Conservation (phyloP, 1,140 invertebrate genomes). For the Philopotamus ludificatus region DNA sequence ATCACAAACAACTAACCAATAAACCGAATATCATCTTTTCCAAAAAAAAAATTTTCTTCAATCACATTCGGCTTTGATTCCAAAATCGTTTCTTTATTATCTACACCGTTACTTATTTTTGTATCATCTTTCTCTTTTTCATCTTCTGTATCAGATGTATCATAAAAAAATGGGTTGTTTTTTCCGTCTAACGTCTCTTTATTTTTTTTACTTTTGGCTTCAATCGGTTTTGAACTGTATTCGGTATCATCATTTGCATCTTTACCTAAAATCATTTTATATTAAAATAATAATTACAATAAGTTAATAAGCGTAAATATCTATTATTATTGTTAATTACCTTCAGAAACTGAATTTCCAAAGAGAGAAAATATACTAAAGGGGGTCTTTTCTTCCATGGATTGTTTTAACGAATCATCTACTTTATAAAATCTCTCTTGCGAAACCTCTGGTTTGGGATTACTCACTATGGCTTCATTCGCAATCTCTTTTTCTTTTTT, state of each 20-base stretch:
- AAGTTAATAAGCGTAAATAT: no score
- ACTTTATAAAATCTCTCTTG: conserved; percentile 65
- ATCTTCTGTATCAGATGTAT: conserved; percentile 61
- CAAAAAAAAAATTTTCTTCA: conserved; percentile 60
- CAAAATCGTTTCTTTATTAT: conserved; percentile 44
- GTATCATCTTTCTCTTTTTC: conserved; percentile 47
- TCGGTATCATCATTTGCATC: conserved; percentile 39
- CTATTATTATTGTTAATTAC: no score
- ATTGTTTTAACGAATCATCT: conserved; percentile 58
- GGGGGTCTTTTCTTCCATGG: conserved; percentile 52
- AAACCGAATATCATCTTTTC: conserved; percentile 55
- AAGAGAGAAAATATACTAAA: conserved; percentile 63
- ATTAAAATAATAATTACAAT: conserved; percentile 21
- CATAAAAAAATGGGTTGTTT: conserved; percentile 62
- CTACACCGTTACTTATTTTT: conserved; percentile 28
- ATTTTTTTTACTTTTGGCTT: conserved; percentile 46
- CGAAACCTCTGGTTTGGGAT: conserved; percentile 52
- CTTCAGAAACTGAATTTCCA: conserved; percentile 47
- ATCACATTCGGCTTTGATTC: conserved; percentile 45
- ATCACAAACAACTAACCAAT: conserved; percentile 50
- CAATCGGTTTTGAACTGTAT: conserved; percentile 43
- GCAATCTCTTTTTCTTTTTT: conserved; percentile 45
- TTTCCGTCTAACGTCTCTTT: conserved; percentile 50
- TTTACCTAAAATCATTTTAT: conserved; percentile 41
- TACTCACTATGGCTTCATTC: conserved; percentile 44